phyloP scores from a whole-genome alignment of 2,113 vertebrate genomes.

The Mandrillus leucophaeus region DNA sequence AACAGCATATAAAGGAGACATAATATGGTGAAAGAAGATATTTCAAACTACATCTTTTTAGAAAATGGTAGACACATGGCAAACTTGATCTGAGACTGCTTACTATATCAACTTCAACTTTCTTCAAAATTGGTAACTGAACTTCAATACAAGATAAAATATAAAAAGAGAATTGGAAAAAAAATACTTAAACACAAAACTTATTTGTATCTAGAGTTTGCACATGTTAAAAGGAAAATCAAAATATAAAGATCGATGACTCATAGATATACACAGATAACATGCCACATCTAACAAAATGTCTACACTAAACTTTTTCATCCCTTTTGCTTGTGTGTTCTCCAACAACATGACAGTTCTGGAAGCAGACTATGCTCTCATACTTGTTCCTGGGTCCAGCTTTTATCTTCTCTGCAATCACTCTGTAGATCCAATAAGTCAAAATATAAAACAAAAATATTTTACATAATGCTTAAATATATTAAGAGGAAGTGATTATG shows the following conservation, averaged over 20 bases:
- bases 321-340: not conserved
- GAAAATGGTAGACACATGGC: not conserved
- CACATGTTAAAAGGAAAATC: not conserved
- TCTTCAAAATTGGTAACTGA: slow-evolving; percentile 8
- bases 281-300: not conserved
- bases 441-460: not conserved
- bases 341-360: not conserved
- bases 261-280: not conserved
- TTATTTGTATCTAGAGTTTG: not conserved
- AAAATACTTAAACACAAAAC: not conserved
- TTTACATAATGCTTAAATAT: not conserved
- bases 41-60: not conserved
- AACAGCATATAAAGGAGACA: not conserved
- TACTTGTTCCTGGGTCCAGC: not conserved
- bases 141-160: not conserved
- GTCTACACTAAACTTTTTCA: not conserved
- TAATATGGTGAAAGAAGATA: not conserved
- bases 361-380: not conserved
- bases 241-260: not conserved
- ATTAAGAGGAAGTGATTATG: not conserved
- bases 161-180: not conserved
- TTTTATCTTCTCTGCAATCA: not conserved
- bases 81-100: not conserved
- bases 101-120: slow-evolving; percentile 42
- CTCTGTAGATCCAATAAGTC: not conserved